Conservation (phyloP, 2,113 vertebrate genomes). For the Antigone vipio region DNA sequence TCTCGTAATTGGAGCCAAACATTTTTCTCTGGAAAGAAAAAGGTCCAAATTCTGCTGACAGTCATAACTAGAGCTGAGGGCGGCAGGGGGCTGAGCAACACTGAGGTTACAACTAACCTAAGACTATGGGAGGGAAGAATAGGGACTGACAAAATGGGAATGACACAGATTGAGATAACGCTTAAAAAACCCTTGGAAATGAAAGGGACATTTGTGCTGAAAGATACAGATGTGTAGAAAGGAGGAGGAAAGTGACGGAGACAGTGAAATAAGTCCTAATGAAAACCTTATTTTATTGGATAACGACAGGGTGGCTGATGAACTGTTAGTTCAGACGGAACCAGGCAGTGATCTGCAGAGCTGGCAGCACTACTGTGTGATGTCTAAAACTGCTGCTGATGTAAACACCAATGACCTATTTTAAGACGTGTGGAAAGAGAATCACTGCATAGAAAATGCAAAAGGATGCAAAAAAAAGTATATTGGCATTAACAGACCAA, state of each 20-base stretch:
- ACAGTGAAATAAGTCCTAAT: conserved; percentile 30
- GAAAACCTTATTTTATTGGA: neutral
- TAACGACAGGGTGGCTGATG: neutral
- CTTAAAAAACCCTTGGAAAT: neutral
- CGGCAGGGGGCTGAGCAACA: neutral
- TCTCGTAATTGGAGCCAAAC: neutral
- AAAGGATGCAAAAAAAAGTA: neutral
- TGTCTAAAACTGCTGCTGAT: conserved; percentile 6
- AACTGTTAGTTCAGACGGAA: neutral
- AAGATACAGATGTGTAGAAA: conserved; percentile 33
- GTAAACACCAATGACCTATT: conserved; percentile 42
- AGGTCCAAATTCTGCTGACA: neutral
- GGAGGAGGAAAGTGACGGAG: conserved; percentile 30
- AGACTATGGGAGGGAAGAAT: neutral
- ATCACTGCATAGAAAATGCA: neutral
- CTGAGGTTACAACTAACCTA: neutral
- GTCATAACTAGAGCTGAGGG: neutral
- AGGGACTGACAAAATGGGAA: neutral
- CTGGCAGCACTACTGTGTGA: neutral
- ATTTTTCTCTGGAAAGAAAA: neutral
- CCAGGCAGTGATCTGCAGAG: neutral
- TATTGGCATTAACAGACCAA: neutral
- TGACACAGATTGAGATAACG: neutral
- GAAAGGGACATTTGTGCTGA: neutral
- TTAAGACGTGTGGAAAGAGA: neutral